phyloP scores from a whole-genome alignment of 2,113 vertebrate genomes.

The Pica pica region DNA sequence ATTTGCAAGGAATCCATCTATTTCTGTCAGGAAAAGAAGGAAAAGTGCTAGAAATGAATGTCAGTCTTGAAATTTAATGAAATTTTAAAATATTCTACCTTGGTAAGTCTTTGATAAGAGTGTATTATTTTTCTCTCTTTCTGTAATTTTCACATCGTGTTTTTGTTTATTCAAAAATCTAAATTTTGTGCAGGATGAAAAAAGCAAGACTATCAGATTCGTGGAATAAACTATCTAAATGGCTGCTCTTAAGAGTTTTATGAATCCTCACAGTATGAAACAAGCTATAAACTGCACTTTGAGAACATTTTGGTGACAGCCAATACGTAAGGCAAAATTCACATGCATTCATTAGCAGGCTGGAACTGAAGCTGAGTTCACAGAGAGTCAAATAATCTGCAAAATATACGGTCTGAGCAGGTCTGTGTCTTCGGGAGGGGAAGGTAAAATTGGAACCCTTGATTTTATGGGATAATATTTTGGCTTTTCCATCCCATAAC shows the following conservation, averaged over 20 bases:
- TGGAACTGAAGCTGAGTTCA: not conserved
- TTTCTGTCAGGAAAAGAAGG: not conserved
- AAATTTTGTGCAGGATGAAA: not conserved
- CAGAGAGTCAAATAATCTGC: not conserved
- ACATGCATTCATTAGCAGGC: not conserved
- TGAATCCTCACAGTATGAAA: not conserved
- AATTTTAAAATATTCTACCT: not conserved
- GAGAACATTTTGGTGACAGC: not conserved
- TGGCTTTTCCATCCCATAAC: not conserved
- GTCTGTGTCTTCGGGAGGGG: not conserved
- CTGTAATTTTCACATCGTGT: not conserved
- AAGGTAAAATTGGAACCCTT: not conserved
- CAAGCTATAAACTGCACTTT: not conserved
- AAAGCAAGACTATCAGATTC: not conserved
- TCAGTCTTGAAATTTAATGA: not conserved
- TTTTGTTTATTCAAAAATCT: constrained; percentile 4
- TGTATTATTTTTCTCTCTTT: not conserved
- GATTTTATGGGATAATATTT: not conserved
- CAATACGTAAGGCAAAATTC: not conserved
- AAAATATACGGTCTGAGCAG: not conserved
- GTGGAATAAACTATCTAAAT: constrained; percentile 3
- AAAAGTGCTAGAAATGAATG: not conserved
- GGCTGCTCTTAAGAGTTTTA: not conserved
- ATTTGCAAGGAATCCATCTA: not conserved
- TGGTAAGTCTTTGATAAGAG: not conserved